Percentiles rank a stretch among this genome's conserved stretches.
phyloP scores from a whole-genome alignment of 2,113 vertebrate species.

The Platanista minor region DNA sequence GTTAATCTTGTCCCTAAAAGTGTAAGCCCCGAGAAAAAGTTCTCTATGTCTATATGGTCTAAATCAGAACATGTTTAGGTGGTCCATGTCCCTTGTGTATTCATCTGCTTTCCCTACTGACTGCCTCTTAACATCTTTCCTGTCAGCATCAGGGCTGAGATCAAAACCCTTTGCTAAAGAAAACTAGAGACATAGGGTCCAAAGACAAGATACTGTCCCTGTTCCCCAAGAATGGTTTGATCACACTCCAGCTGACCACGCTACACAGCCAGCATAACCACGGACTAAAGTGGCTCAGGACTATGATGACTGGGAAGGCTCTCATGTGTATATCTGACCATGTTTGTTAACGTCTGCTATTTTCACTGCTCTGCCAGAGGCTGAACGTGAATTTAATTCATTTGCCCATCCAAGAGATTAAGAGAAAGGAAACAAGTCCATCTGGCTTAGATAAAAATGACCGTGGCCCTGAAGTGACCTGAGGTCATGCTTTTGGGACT shows the following conservation, averaged over 20 bases:
- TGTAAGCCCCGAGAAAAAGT: background rate
- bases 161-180: background rate
- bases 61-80: background rate
- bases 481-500: background rate
- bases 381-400: background rate
- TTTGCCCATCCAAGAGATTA: background rate
- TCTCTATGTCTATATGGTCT: background rate
- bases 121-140: background rate
- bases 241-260: background rate
- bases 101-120: background rate
- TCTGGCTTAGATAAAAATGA: background rate
- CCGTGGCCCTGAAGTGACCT: background rate
- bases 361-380: background rate
- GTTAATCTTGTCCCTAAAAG: background rate
- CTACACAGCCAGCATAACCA: background rate
- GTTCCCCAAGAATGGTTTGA: background rate
- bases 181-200: background rate
- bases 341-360: background rate
- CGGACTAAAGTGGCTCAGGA: background rate
- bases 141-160: background rate
- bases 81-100: background rate
- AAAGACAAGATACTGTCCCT: background rate
- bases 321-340: background rate
- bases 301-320: background rate
- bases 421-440: background rate